A percentile compares a stretch with the other conserved stretches of the same genome.
Conservation (phyloP, 2,113 vertebrate species). For the Dicrurus megarhynchus region DNA sequence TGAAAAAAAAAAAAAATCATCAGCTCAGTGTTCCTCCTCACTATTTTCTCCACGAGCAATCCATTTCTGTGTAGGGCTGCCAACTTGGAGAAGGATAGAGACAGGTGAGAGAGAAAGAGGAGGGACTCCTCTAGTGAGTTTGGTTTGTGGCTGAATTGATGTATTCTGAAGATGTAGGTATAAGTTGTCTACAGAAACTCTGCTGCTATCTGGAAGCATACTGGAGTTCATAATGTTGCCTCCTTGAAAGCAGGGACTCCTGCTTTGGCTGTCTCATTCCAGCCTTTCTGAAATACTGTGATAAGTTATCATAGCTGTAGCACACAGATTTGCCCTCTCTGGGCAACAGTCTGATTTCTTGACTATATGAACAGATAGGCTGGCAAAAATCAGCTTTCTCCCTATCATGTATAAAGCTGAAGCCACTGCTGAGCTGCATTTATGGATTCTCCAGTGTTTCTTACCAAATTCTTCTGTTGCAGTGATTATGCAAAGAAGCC, state of each 20-base stretch:
- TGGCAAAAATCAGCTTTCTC: background rate
- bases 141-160: background rate
- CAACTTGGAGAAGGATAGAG: background rate
- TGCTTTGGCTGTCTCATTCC: background rate
- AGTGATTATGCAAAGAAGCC: background rate
- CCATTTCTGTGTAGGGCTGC: background rate
- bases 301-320: background rate
- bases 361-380: background rate
- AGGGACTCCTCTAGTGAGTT: background rate
- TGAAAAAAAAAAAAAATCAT: background rate
- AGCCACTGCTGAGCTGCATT: background rate
- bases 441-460: background rate
- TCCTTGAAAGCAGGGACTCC: background rate
- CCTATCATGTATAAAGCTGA: background rate
- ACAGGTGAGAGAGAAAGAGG: background rate
- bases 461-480: background rate
- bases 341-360: background rate
- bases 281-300: background rate
- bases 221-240: background rate
- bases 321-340: background rate
- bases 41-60: background rate
- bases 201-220: background rate
- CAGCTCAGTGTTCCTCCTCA: background rate
- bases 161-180: background rate
- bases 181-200: background rate